Conservation (phyloP, 2,113 vertebrate genomes). For the Entomyzon cyanotis region DNA sequence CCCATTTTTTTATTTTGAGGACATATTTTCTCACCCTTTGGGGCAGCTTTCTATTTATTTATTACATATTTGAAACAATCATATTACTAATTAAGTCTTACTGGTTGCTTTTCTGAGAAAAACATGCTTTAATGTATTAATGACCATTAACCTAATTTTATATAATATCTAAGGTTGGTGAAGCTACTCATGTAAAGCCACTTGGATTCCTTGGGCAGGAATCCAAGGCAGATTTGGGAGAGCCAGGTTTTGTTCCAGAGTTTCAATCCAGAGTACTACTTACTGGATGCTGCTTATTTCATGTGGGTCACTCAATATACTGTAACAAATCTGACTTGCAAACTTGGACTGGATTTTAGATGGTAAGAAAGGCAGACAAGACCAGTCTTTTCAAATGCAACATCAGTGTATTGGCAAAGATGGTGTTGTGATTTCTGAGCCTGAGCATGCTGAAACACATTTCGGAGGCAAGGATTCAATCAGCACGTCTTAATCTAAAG, state of each 20-base stretch:
- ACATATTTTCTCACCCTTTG: neutral
- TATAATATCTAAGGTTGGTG: neutral
- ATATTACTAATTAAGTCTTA: neutral
- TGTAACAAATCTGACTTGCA: neutral
- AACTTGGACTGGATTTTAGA: neutral
- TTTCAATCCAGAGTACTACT: neutral
- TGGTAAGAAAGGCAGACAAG: neutral
- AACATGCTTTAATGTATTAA: neutral
- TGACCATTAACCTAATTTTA: neutral
- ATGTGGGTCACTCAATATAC: neutral
- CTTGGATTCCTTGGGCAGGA: neutral
- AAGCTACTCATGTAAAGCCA: neutral
- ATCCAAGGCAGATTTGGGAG: neutral
- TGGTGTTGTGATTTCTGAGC: neutral
- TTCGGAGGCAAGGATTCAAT: conserved; percentile 42
- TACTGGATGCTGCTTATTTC: neutral
- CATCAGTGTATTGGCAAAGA: neutral
- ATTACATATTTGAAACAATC: neutral
- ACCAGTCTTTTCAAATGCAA: neutral
- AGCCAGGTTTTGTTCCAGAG: neutral
- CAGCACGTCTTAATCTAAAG: conserved; percentile 48
- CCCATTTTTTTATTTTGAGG: neutral
- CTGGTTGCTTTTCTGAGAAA: neutral
- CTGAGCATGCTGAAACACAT: conserved; percentile 45
- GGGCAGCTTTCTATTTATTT: neutral